Conservation (phyloP, 2,888 invertebrate species). For the Rhimphoctona megacephalus region DNA sequence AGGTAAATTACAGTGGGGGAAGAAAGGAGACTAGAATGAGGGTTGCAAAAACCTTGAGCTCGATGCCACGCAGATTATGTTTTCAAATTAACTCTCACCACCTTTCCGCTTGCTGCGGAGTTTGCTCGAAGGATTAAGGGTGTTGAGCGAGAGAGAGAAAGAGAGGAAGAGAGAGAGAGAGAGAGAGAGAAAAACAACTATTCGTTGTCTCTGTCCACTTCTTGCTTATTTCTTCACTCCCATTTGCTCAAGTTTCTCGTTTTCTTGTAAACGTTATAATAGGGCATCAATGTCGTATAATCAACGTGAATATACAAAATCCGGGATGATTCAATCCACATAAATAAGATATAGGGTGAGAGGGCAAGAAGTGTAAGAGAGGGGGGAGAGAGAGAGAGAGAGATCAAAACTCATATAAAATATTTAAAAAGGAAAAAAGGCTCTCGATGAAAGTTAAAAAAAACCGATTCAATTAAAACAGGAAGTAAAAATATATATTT, state of each 20-base stretch:
- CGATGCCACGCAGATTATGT: slow-evolving; percentile 62
- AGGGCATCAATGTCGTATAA: slow-evolving; percentile 45
- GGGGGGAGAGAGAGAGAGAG: neutral
- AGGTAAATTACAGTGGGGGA: slow-evolving; percentile 44
- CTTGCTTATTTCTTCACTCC: slow-evolving; percentile 34
- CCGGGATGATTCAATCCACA: slow-evolving; percentile 44
- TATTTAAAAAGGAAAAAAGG: neutral
- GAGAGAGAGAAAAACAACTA: slow-evolving; percentile 21
- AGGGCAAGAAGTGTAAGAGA: neutral
- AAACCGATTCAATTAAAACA: slow-evolving; percentile 7
- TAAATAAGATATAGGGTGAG: slow-evolving; percentile 6
- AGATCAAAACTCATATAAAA: neutral
- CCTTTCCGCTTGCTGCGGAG: slow-evolving; percentile 37
- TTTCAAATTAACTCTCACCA: slow-evolving; percentile 63
- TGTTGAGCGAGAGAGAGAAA: slow-evolving; percentile 37
- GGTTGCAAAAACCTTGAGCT: slow-evolving; percentile 34
- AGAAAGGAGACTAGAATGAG: slow-evolving; percentile 27
- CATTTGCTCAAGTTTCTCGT: slow-evolving; percentile 27
- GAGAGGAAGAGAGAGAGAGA: slow-evolving; percentile 13
- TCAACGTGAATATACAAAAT: slow-evolving; percentile 53
- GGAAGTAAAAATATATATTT: slow-evolving; percentile 48
- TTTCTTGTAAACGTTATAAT: slow-evolving; percentile 31
- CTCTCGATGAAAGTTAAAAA: neutral
- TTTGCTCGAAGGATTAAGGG: slow-evolving; percentile 49
- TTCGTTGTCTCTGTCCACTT: slow-evolving; percentile 61